Evolutionary conservation across 2,113 vertebrate genomes (phyloP).

Genomic region (Megaptera novaeangliae): DNA sequence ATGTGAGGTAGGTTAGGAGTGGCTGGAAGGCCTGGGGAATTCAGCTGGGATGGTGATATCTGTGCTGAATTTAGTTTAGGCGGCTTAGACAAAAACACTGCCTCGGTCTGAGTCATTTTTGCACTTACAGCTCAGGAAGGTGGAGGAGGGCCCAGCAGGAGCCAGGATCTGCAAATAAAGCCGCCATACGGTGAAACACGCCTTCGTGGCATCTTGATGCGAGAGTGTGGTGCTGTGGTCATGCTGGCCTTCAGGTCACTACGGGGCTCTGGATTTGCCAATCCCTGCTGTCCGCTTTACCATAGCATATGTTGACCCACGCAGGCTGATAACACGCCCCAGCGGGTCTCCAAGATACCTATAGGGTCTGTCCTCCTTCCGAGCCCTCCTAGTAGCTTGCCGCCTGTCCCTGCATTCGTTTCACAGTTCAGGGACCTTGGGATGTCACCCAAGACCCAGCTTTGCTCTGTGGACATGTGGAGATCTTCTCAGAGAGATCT

Average conservation of each 20-base stretch:
- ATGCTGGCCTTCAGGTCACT: conserved; percentile 41
- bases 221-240: neutral
- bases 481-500: neutral
- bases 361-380: conserved; percentile 48
- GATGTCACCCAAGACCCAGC: neutral
- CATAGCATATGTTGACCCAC: conserved; percentile 62
- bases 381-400: neutral
- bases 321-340: neutral
- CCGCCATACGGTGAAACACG: neutral
- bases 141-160: conserved; percentile 43
- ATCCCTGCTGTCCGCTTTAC: conserved; percentile 68
- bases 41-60: neutral
- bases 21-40: neutral
- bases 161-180: conserved; percentile 55
- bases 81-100: conserved; percentile 18
- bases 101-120: conserved; percentile 10
- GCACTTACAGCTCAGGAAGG: conserved; percentile 30
- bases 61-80: neutral
- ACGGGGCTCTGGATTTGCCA: conserved; percentile 50
- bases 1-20: neutral
- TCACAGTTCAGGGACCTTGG: neutral
- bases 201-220: conserved; percentile 25
- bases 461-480: neutral
- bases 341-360: conserved; percentile 55
- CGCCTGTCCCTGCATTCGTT: neutral